phyloP scores from a whole-genome alignment of 2,113 vertebrate species.

The Oncorhynchus kisutch region DNA sequence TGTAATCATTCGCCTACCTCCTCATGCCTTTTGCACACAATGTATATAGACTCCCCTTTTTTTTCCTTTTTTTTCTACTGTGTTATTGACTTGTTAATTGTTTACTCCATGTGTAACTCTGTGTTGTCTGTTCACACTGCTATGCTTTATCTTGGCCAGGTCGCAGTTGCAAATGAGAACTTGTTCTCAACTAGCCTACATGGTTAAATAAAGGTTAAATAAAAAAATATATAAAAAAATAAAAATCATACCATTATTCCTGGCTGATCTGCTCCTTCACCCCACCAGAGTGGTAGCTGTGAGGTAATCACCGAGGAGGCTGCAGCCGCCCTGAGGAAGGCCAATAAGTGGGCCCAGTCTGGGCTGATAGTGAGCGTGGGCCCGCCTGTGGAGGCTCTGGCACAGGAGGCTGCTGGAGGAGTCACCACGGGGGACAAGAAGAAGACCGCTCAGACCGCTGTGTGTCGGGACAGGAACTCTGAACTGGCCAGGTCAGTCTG shows the following conservation, averaged over 20 bases:
- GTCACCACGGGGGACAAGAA: constrained; percentile 92
- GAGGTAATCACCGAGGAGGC: constrained; percentile 97
- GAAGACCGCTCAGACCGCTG: constrained; percentile 92
- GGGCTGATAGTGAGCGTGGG: constrained; percentile 95
- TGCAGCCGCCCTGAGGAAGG: constrained; percentile 89
- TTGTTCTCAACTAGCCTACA: too few species aligned
- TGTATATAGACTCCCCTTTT: too few species aligned
- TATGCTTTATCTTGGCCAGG: too few species aligned
- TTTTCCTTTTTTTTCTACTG: too few species aligned
- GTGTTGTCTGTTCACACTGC: too few species aligned
- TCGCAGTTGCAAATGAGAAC: too few species aligned
- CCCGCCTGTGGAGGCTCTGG: constrained; percentile 84
- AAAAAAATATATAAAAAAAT: too few species aligned
- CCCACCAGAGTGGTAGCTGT: constrained; percentile 86
- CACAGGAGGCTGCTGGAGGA: constrained; percentile 82
- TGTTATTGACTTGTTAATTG: too few species aligned
- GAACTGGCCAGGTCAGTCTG: constrained; percentile 86
- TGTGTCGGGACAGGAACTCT: constrained; percentile 92
- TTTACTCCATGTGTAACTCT: too few species aligned
- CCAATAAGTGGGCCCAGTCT: constrained; percentile 97
- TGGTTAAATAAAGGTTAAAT: too few species aligned
- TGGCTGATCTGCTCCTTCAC: neutral
- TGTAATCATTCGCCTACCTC: too few species aligned
- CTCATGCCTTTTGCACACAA: too few species aligned
- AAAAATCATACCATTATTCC: neutral